Percentiles rank a stretch among this genome's conserved stretches.
phyloP scores from a whole-genome alignment of 2,113 vertebrate species.

The Austrofundulus limnaeus region DNA sequence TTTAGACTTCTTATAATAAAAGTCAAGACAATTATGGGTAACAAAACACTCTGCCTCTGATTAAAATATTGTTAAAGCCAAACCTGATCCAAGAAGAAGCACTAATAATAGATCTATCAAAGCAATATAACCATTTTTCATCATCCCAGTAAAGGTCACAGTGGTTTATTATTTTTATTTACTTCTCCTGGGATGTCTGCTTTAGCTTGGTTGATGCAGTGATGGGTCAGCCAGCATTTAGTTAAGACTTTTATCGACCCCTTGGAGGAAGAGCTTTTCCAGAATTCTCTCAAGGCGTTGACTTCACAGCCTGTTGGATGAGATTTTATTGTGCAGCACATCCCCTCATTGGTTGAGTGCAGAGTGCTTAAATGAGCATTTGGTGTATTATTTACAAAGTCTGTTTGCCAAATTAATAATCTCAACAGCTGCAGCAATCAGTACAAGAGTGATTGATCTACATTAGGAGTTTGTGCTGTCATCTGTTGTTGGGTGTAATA shows the following conservation, averaged over 20 bases:
- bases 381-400: constrained; percentile 41
- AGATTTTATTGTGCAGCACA: constrained; percentile 22
- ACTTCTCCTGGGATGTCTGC: constrained; percentile 31
- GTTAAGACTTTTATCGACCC: constrained; percentile 35
- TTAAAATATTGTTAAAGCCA: constrained; percentile 18
- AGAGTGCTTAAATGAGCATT: constrained; percentile 44
- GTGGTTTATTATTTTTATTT: constrained; percentile 5
- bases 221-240: constrained; percentile 5
- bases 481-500: constrained; percentile 38
- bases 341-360: not conserved
- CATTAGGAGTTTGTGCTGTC: constrained; percentile 29
- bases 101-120: constrained; percentile 23
- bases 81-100: constrained; percentile 19
- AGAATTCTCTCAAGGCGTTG: constrained; percentile 18
- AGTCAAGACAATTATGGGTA: not conserved
- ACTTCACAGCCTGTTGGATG: constrained; percentile 39
- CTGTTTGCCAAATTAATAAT: constrained; percentile 48
- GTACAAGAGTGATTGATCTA: constrained; percentile 30
- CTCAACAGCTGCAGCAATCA: constrained; percentile 53
- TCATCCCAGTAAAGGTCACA: constrained; percentile 32
- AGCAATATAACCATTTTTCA: constrained; percentile 26
- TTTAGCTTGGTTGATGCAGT: constrained; percentile 29
- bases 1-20: not conserved
- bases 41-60: constrained; percentile 1
- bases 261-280: constrained; percentile 14